Percentiles rank a stretch among this genome's conserved stretches.
These are phyloP conservation scores for Brachystomella parvula DNA, from an alignment of 1,140 invertebrate species.

Conservation along the genomic window DNA sequence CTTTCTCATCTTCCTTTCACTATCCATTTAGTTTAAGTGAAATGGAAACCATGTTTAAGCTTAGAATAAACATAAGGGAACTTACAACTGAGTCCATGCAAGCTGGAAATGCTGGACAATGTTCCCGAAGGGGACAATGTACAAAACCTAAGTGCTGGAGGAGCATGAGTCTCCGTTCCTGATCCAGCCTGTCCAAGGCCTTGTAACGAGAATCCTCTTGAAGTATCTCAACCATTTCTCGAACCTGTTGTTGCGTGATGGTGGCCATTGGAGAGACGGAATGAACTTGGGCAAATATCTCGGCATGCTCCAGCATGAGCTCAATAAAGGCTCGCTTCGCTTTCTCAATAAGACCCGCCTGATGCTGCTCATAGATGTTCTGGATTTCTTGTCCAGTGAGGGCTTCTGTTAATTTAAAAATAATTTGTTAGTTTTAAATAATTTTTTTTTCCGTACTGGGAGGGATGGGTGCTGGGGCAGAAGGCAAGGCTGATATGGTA, in stretches of 20 bases:
- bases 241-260: conserved; percentile 86
- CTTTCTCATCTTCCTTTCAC: too few species aligned
- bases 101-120: conserved; percentile 81
- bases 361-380: conserved; percentile 90
- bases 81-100: conserved; percentile 77
- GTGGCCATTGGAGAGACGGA: conserved; percentile 79
- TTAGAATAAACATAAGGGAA: background rate
- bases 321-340: conserved; percentile 67
- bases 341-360: conserved; percentile 80
- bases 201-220: conserved; percentile 60
- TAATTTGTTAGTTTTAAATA: background rate
- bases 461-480: background rate
- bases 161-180: conserved; percentile 86
- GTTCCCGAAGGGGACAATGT: conserved; percentile 86
- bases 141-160: conserved; percentile 93
- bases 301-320: conserved; percentile 83
- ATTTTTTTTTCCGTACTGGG: too few species aligned
- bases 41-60: background rate
- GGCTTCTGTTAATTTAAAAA: conserved; percentile 43
- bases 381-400: conserved; percentile 82
- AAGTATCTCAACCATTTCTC: conserved; percentile 60
- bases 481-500: too few species aligned
- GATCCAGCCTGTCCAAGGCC: conserved; percentile 82
- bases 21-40: too few species aligned
- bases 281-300: conserved; percentile 89